These are phyloP conservation scores for Papilio gigon DNA, from an alignment of 2,888 invertebrate species.

Conservation along the genomic window DNA sequence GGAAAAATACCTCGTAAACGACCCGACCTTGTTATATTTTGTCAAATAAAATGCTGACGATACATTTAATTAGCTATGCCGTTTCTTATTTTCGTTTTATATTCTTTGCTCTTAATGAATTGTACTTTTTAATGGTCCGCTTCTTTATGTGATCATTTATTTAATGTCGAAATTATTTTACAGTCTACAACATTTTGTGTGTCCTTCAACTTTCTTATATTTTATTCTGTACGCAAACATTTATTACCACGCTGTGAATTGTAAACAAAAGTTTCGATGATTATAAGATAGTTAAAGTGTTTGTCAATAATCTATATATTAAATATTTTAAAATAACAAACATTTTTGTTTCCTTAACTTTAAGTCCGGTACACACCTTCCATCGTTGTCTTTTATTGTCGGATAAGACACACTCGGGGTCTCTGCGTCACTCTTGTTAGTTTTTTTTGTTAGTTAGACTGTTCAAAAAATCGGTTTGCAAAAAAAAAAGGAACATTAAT, in stretches of 20 bases:
- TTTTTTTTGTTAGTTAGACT: not conserved
- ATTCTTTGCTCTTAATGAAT: constrained; percentile 50
- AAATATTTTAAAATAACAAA: too few species aligned
- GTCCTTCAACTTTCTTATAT: not conserved
- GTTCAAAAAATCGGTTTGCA: not conserved
- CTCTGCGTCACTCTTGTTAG: too few species aligned
- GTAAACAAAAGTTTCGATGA: too few species aligned
- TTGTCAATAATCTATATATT: too few species aligned
- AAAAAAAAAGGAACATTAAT: constrained; percentile 1
- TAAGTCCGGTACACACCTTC: too few species aligned
- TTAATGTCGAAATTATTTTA: constrained; percentile 9
- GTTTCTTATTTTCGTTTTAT: constrained; percentile 48
- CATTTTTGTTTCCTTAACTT: too few species aligned
- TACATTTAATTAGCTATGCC: constrained; percentile 56
- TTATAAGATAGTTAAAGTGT: too few species aligned
- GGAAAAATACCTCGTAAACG: constrained; percentile 55
- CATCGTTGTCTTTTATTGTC: too few species aligned
- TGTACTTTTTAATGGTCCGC: constrained; percentile 38
- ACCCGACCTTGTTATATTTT: constrained; percentile 55
- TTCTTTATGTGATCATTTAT: constrained; percentile 16
- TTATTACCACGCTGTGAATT: not conserved
- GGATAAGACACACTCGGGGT: too few species aligned
- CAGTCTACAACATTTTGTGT: not conserved
- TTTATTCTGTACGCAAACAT: not conserved
- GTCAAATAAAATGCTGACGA: constrained; percentile 55